Evolutionary conservation across 2,113 vertebrate species (phyloP).

Genomic region (Madoqua kirkii): DNA sequence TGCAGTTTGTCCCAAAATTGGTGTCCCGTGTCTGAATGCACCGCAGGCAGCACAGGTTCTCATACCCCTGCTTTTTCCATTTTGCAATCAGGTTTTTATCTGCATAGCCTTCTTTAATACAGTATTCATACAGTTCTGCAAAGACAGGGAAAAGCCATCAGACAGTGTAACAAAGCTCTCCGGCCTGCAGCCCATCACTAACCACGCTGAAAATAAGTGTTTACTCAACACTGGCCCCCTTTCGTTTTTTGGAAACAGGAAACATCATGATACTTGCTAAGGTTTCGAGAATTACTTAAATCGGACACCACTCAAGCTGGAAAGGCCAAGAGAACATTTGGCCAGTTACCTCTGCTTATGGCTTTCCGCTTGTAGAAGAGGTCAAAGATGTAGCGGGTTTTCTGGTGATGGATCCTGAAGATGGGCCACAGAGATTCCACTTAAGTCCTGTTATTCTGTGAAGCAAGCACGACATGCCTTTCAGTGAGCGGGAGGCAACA

Average conservation of each 20-base stretch:
- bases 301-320: background rate
- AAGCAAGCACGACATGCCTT: background rate
- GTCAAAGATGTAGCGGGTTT: conserved; percentile 96
- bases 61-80: conserved; percentile 99
- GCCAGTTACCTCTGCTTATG: conserved; percentile 93
- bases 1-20: conserved; percentile 98
- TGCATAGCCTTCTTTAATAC: conserved; percentile 96
- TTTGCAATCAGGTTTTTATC: conserved; percentile 98
- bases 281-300: background rate
- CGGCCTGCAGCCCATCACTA: background rate
- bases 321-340: background rate
- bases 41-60: conserved; percentile 96
- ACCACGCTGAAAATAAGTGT: background rate
- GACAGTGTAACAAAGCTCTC: background rate
- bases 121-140: conserved; percentile 96
- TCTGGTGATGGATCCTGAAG: conserved; percentile 97
- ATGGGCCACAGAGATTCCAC: conserved; percentile 98
- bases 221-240: background rate
- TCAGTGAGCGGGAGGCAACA: background rate
- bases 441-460: conserved; percentile 53
- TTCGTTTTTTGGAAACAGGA: background rate
- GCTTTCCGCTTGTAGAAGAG: conserved; percentile 98
- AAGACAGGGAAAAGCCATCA: background rate
- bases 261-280: background rate
- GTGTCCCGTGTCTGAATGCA: conserved; percentile 98